A percentile compares a stretch with the other conserved stretches of the same genome.
phyloP scores from a whole-genome alignment of 2,888 invertebrate species.

The Ryuthela nishihirai region DNA sequence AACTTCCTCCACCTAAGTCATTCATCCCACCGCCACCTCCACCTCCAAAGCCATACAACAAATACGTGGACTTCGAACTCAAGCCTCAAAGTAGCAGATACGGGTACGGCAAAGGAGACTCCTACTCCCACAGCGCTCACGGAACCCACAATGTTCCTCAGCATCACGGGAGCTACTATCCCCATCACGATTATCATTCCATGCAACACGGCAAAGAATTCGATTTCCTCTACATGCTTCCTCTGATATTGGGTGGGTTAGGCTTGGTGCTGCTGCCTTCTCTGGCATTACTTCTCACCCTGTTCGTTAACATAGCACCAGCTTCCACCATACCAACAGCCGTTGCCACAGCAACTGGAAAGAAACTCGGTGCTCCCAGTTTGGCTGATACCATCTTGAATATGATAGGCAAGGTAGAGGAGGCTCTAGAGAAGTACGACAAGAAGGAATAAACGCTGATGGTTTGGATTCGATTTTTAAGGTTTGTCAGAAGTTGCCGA shows the following conservation, averaged over 20 bases:
- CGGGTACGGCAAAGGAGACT: conserved; percentile 18
- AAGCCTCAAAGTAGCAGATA: conserved; percentile 25
- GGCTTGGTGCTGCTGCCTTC: conserved; percentile 22
- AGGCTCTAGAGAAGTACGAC: conserved; percentile 11
- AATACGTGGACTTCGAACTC: conserved; percentile 26
- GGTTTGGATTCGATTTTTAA: too few species aligned
- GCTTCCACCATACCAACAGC: conserved; percentile 27
- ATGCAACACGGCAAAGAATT: conserved; percentile 9
- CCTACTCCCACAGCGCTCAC: conserved; percentile 6
- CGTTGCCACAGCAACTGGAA: conserved; percentile 21
- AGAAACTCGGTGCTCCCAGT: conserved; percentile 10
- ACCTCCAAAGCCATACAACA: conserved; percentile 8
- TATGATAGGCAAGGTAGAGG: conserved; percentile 9
- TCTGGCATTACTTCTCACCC: conserved; percentile 17
- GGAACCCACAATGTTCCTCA: too few species aligned
- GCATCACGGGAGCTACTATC: conserved; percentile 10
- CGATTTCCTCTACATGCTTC: conserved; percentile 14
- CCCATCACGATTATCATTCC: conserved; percentile 8
- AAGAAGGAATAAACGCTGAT: too few species aligned
- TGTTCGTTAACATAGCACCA: conserved; percentile 28
- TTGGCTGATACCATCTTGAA: conserved; percentile 15
- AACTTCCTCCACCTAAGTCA: neutral
- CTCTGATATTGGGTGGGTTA: conserved; percentile 20
- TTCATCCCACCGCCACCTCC: conserved; percentile 12
- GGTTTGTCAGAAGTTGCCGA: too few species aligned